These are phyloP conservation scores for Oplegnathus fasciatus DNA, from an alignment of 2,113 vertebrate species.

Conservation along the genomic window DNA sequence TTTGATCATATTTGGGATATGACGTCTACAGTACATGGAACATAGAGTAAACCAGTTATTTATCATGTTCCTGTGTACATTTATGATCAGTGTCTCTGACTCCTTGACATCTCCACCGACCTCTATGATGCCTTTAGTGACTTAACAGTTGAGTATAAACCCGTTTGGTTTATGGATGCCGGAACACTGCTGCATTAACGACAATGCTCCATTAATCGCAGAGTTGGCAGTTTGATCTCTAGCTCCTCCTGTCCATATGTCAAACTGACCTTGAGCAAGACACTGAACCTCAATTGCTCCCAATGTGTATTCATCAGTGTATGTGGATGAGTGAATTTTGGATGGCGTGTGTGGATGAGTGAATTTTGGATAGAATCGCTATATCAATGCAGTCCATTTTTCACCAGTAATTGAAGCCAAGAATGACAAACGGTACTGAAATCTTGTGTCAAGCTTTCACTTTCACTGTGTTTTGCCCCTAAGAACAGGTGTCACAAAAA, in stretches of 20 bases:
- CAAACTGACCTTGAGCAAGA: conserved; percentile 9
- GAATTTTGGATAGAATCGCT: background rate
- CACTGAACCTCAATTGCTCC: background rate
- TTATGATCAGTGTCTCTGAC: background rate
- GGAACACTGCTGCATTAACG: background rate
- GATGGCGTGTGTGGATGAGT: background rate
- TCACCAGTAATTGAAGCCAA: background rate
- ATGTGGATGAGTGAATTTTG: background rate
- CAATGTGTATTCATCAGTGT: background rate
- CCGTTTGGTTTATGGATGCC: background rate
- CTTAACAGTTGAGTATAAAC: background rate
- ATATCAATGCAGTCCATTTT: background rate
- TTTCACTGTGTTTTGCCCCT: background rate
- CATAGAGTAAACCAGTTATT: background rate
- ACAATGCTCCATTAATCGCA: background rate
- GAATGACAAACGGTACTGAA: background rate
- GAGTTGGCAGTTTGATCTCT: background rate
- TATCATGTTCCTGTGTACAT: background rate
- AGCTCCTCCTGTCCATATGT: background rate
- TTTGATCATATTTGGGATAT: conserved; percentile 13
- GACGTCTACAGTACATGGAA: background rate
- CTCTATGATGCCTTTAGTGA: background rate
- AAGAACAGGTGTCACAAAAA: background rate
- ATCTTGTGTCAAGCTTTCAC: background rate
- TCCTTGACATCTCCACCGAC: background rate